Evolutionary conservation across 2,888 invertebrate species (phyloP), one percentile per base, ranked within the genome.

Genomic region (Aporophyla lueneburgensis): DNA sequence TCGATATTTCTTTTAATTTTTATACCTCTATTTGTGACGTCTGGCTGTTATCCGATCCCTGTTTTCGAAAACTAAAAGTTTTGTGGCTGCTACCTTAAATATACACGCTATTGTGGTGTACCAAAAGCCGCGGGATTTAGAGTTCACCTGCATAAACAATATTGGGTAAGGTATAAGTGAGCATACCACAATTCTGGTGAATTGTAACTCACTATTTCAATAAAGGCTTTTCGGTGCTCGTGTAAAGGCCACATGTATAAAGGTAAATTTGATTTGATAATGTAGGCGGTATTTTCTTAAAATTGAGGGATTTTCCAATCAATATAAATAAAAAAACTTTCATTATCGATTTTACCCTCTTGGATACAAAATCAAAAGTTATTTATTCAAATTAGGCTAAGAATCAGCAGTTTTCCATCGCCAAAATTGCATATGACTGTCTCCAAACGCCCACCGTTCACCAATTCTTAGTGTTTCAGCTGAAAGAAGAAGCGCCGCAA

Each of bases 61-160:
- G 10, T 61, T 24, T n/a, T 40, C 5, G 5, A 54, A 61, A 27
- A 27, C 24, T n/a, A 4, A 61, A 61, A 49, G 24, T 53, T 61
- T 27, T 27, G 40, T 19, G 40, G 19, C 19, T 40, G n/a, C 6
- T n/a, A 16, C 7, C 1, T 19, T 40, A 51, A 54, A 62, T 51
- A 51, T 27, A 76, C 40, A 9, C 21, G 10, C 40, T 61, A 3
- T 40, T 54, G 53, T 54, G 14, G 49, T 54, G 16, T 43, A 51
- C 62, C 49, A 62, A 62, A 67, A 40, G 40, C 61, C 54, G 21
- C 67, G 14, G 61, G 61, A 54, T 54, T 61, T 40, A 40, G 21
- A 54, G 24, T 6, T 49, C 9, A 76, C 49, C 68, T 40, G 49
- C 54, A 19, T 40, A 59, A 40, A 61, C 40, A 54, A 76, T 54